phyloP scores from a whole-genome alignment of 2,888 invertebrate genomes.

The Caenorhabditis sulstoni region DNA sequence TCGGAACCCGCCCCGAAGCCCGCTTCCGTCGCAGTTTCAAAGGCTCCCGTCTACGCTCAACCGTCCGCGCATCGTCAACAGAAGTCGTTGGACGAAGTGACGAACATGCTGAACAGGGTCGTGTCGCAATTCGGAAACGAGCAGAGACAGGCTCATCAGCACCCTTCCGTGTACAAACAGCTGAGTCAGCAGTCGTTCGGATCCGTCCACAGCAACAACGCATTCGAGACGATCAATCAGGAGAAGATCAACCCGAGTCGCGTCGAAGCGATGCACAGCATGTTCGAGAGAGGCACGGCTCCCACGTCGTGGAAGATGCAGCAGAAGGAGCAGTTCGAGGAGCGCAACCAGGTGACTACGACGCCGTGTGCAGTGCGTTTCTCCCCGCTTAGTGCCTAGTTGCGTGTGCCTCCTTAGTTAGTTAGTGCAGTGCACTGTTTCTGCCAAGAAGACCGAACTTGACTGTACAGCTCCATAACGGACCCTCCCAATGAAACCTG shows the following conservation, averaged over 20 bases:
- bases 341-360: constrained; percentile 38
- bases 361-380: constrained; percentile 2
- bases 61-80: constrained; percentile 40
- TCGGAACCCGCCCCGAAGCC: constrained; percentile 24
- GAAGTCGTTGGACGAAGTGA: constrained; percentile 71
- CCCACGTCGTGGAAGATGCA: constrained; percentile 61
- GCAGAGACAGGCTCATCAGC: constrained; percentile 41
- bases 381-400: constrained; percentile 8
- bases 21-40: constrained; percentile 18
- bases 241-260: constrained; percentile 77
- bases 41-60: constrained; percentile 38
- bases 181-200: constrained; percentile 48
- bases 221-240: constrained; percentile 71
- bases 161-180: constrained; percentile 50
- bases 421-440: constrained; percentile 24
- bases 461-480: constrained; percentile 33
- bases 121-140: constrained; percentile 65
- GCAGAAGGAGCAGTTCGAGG: constrained; percentile 30
- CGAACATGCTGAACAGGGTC: constrained; percentile 70
- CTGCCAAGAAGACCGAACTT: constrained; percentile 14
- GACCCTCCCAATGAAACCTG: constrained; percentile 45
- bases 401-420: constrained; percentile 1
- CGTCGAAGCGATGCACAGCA: constrained; percentile 78
- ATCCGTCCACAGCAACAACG: constrained; percentile 47
- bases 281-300: constrained; percentile 74